phyloP scores from a whole-genome alignment of 1,140 invertebrate species.

The Sminthurinus signatus region DNA sequence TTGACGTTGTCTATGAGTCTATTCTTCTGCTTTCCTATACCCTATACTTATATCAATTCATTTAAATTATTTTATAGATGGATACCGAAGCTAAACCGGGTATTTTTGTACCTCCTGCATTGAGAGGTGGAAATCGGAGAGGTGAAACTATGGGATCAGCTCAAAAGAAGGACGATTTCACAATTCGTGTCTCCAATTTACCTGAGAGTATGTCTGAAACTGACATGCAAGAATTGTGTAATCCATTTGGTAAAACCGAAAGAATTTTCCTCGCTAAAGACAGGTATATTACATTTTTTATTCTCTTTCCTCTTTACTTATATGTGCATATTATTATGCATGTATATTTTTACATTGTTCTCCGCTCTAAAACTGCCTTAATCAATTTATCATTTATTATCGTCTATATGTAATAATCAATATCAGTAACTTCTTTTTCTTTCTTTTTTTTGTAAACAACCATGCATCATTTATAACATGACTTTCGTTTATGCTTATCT shows the following conservation, averaged over 20 bases:
- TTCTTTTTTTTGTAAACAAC: too few species aligned
- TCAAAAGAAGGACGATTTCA: constrained; percentile 66
- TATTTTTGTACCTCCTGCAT: constrained; percentile 69
- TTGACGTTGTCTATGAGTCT: too few species aligned
- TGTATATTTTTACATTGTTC: too few species aligned
- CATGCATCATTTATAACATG: too few species aligned
- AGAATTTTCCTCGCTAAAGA: constrained; percentile 87
- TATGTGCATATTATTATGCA: neutral
- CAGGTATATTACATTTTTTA: constrained; percentile 46
- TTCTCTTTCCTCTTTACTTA: neutral
- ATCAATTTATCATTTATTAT: too few species aligned
- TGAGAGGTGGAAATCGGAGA: constrained; percentile 63
- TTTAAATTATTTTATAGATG: too few species aligned
- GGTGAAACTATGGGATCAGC: constrained; percentile 63
- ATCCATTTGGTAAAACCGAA: constrained; percentile 77
- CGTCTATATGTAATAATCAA: too few species aligned
- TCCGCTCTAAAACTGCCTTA: too few species aligned
- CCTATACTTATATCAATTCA: too few species aligned
- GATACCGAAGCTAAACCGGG: constrained; percentile 42
- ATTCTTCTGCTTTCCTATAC: too few species aligned
- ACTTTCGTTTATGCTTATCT: too few species aligned
- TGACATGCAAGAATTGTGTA: constrained; percentile 93
- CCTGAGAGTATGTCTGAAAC: constrained; percentile 91
- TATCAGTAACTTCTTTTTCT: too few species aligned
- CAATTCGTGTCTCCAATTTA: constrained; percentile 94